Percentiles rank a stretch among this genome's conserved stretches.
Conservation (phyloP, 2,113 vertebrate species). For the Piprites chloris region DNA sequence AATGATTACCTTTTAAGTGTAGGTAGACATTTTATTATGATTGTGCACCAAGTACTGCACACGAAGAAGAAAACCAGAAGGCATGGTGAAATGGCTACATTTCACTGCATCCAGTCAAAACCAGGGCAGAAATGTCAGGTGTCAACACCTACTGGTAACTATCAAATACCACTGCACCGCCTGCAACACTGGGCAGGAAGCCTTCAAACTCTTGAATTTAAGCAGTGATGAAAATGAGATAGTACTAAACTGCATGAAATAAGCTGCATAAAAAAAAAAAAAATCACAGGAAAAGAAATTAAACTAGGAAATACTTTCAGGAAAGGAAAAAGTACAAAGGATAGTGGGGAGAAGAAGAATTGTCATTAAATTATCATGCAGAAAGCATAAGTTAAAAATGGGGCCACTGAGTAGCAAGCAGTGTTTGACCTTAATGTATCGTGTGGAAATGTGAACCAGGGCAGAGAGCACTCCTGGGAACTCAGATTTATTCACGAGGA, state of each 20-base stretch:
- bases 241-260: not conserved
- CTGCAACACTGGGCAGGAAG: not conserved
- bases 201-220: not conserved
- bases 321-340: not conserved
- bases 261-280: not conserved
- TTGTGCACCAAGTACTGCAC: fast-evolving
- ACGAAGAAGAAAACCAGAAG: not conserved
- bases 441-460: not conserved
- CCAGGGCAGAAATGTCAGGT: not conserved
- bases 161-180: not conserved
- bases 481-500: not conserved
- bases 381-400: not conserved
- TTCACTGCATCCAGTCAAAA: not conserved
- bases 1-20: not conserved
- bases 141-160: not conserved
- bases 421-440: not conserved
- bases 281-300: not conserved
- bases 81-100: not conserved
- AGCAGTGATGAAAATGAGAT: not conserved
- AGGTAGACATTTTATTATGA: not conserved
- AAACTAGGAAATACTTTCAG: not conserved
- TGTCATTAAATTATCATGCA: not conserved
- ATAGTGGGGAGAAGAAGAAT: not conserved
- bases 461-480: not conserved
- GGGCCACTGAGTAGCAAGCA: not conserved